Conservation (phyloP, 2,888 invertebrate species). For the Trichopria drosophilae region DNA sequence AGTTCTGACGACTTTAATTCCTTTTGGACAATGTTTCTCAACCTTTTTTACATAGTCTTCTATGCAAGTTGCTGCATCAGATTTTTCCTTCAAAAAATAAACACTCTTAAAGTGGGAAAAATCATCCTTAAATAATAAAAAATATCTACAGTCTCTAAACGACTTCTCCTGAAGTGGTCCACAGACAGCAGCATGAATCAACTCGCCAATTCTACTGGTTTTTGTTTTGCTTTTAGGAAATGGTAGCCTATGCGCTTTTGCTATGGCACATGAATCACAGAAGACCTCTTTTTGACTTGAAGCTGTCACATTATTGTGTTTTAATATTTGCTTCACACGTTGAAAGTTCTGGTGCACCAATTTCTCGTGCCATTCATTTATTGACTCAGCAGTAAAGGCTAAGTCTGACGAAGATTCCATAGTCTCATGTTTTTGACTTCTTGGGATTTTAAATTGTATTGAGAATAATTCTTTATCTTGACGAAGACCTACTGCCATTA, state of each 20-base stretch:
- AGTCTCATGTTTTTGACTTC: too few relatives aligned
- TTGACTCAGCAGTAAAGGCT: background rate
- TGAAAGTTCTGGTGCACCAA: constrained; percentile 28
- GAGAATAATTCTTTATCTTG: too few relatives aligned
- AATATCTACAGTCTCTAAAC: constrained; percentile 23
- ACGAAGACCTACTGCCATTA: too few relatives aligned
- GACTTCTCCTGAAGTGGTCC: constrained; percentile 23
- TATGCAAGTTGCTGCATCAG: constrained; percentile 17
- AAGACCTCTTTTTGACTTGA: background rate
- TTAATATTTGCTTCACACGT: constrained; percentile 24
- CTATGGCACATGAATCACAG: background rate
- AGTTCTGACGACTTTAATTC: constrained; percentile 20
- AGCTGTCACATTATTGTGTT: constrained; percentile 7
- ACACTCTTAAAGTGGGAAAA: constrained; percentile 20
- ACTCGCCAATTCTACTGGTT: background rate
- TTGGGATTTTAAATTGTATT: too few relatives aligned
- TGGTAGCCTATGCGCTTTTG: constrained; percentile 19
- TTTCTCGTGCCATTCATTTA: constrained; percentile 28
- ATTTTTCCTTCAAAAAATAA: constrained; percentile 23
- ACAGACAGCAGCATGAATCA: constrained; percentile 20
- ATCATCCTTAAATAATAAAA: constrained; percentile 31
- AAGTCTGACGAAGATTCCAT: too few relatives aligned
- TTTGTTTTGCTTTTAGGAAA: constrained; percentile 19
- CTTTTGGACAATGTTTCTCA: constrained; percentile 16
- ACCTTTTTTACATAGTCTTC: constrained; percentile 21